These are phyloP conservation scores for Heliocidaris erythrogramma DNA, from an alignment of 35 echinoderm and acorn worm genomes.

Conservation along the genomic window DNA sequence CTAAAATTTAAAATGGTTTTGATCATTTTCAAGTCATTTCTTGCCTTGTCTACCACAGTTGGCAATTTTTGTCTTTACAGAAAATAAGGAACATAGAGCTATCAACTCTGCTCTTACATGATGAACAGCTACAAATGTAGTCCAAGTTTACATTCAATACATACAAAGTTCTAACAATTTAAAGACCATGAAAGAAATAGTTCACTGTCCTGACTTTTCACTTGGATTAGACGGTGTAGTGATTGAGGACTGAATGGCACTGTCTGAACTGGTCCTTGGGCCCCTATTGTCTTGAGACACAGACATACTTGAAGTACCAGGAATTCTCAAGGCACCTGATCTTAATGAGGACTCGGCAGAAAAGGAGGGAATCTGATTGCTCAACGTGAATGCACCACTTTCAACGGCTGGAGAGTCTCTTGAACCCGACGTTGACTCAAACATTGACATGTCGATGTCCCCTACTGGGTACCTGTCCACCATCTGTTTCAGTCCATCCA, in stretches of 20 bases:
- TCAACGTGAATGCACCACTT: neutral
- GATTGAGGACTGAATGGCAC: slow-evolving; percentile 20
- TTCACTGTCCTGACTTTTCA: neutral
- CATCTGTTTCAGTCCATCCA: slow-evolving; percentile 35
- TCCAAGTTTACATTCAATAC: neutral
- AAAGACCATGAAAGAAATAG: neutral
- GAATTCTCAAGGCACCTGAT: neutral
- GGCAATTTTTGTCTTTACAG: neutral
- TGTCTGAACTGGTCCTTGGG: slow-evolving; percentile 18
- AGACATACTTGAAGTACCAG: neutral
- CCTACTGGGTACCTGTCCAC: slow-evolving; percentile 16
- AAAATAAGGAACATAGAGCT: neutral
- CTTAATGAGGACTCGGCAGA: neutral
- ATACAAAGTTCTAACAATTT: neutral
- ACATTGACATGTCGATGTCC: slow-evolving; percentile 4
- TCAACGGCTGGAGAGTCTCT: neutral
- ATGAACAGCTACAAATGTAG: neutral
- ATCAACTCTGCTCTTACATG: neutral
- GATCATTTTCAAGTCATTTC: too few relatives aligned
- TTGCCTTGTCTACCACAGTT: neutral
- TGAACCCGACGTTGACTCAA: neutral
- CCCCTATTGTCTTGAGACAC: neutral
- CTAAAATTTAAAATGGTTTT: neutral
- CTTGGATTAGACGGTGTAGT: neutral
- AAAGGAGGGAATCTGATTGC: neutral